These are phyloP conservation scores for Hippolais icterina DNA, from an alignment of 2,113 vertebrate genomes.

Conservation along the genomic window DNA sequence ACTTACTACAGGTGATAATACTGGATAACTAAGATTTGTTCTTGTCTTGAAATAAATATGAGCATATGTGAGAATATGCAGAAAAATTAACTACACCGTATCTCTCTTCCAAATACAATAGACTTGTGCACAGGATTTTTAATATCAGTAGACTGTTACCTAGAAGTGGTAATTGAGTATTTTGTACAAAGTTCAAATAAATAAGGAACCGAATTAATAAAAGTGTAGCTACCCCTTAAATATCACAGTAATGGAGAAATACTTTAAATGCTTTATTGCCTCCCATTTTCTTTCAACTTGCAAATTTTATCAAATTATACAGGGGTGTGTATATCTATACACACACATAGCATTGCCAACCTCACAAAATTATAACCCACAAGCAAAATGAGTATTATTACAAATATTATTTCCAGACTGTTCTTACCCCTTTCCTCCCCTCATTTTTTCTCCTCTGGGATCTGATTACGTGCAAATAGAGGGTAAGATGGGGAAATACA, in stretches of 20 bases:
- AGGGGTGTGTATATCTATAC: rapidly evolving
- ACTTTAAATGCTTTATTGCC: not conserved
- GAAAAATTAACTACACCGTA: not conserved
- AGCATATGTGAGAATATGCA: not conserved
- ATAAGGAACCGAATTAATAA: not conserved
- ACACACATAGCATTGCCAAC: not conserved
- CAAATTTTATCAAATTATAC: not conserved
- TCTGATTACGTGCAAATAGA: not conserved
- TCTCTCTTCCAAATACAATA: not conserved
- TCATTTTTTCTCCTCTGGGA: not conserved
- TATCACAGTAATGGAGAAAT: not conserved
- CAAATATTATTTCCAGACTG: not conserved
- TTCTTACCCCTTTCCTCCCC: not conserved
- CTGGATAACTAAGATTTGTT: not conserved
- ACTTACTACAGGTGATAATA: not conserved
- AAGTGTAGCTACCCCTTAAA: not conserved
- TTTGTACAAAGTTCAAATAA: not conserved
- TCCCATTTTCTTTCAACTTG: not conserved
- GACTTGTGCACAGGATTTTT: not conserved
- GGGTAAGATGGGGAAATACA: not conserved
- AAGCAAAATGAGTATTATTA: not conserved
- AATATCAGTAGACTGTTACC: not conserved
- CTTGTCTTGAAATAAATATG: not conserved
- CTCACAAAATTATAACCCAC: not conserved
- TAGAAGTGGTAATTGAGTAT: not conserved